phyloP scores from a whole-genome alignment of 2,797 vertebrate genomes.

The Dendrocincla tyrannina region DNA sequence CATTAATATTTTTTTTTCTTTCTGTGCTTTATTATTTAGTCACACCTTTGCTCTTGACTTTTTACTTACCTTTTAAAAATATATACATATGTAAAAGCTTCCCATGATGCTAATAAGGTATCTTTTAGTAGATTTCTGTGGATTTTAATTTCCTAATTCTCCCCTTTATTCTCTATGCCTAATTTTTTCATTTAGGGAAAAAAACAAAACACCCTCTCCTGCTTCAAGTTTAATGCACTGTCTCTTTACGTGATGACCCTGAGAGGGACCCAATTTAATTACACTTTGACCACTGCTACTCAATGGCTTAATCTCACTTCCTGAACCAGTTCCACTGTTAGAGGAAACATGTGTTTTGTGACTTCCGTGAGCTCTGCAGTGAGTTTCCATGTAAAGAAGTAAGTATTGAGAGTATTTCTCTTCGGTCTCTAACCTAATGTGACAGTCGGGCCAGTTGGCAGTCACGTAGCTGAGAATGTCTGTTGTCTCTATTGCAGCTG shows the following conservation, averaged over 20 bases:
- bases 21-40: slow-evolving; percentile 17
- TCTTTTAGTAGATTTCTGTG: slow-evolving; percentile 32
- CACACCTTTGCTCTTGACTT: neutral
- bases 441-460: neutral
- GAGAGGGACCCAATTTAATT: neutral
- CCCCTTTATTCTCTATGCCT: neutral
- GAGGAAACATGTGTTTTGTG: neutral
- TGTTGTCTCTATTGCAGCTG: neutral
- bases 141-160: slow-evolving; percentile 45
- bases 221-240: neutral
- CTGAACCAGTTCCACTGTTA: neutral
- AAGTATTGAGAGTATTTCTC: neutral
- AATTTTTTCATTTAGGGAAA: neutral
- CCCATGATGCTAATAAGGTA: slow-evolving; percentile 13
- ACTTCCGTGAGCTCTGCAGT: neutral
- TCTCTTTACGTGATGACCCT: neutral
- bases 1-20: slow-evolving; percentile 11
- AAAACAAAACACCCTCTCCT: neutral
- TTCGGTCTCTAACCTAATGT: neutral
- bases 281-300: neutral
- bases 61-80: neutral
- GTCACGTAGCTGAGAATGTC: neutral
- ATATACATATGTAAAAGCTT: neutral
- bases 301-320: neutral
- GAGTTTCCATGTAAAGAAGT: neutral